Conservation (phyloP, 2,797 vertebrate genomes). For the Craterocephalus amniculus region DNA sequence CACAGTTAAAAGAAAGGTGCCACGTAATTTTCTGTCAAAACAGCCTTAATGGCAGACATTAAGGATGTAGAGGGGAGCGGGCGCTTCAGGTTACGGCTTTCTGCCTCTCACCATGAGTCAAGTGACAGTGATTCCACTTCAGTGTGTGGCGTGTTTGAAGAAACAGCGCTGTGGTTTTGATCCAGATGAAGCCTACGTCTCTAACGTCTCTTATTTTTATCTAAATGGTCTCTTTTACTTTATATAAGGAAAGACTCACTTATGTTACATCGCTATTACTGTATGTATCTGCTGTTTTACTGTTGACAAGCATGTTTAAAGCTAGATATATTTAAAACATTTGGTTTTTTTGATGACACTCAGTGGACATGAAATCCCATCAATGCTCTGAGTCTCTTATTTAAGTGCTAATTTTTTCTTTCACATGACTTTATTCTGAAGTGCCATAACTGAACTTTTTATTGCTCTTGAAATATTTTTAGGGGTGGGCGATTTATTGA, state of each 20-base stretch:
- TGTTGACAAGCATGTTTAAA: not conserved
- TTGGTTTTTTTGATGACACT: not conserved
- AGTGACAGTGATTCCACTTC: slow-evolving; percentile 44
- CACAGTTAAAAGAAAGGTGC: slow-evolving; percentile 49
- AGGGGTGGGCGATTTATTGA: too few species aligned
- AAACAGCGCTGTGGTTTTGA: slow-evolving; percentile 12
- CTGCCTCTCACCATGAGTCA: slow-evolving; percentile 44
- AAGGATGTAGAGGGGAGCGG: slow-evolving; percentile 39
- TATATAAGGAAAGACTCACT: not conserved
- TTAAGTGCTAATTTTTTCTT: not conserved
- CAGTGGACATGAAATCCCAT: not conserved
- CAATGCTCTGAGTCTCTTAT: not conserved
- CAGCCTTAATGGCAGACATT: slow-evolving; percentile 61
- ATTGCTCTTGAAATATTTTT: not conserved
- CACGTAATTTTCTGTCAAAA: slow-evolving; percentile 65
- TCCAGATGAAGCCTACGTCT: slow-evolving; percentile 7
- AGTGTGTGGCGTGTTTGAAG: slow-evolving; percentile 4
- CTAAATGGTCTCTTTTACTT: not conserved
- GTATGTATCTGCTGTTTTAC: slow-evolving; percentile 4
- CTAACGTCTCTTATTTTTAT: not conserved
- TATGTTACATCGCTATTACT: slow-evolving; percentile 11
- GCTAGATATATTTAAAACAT: not conserved
- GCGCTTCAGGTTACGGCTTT: slow-evolving; percentile 32
- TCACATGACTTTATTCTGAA: not conserved
- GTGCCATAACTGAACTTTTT: not conserved